phyloP scores from a whole-genome alignment of 2,888 invertebrate genomes.

The Pristionchus entomophagus region DNA sequence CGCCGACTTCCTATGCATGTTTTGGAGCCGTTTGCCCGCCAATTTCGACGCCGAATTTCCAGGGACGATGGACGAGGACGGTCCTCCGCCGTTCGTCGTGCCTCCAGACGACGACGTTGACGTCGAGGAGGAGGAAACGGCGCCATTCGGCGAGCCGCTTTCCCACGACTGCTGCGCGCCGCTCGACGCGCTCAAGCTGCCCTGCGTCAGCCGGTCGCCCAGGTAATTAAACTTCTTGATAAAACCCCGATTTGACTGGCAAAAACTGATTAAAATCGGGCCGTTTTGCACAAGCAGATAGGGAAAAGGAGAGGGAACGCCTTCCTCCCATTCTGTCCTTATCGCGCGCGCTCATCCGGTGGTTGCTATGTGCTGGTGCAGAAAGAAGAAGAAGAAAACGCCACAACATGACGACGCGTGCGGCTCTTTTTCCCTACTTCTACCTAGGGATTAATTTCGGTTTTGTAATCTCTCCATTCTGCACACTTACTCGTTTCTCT shows the following conservation, averaged over 20 bases:
- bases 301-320: background rate
- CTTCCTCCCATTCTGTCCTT: background rate
- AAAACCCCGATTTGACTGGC: too few relatives aligned
- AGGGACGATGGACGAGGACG: conserved; percentile 32
- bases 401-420: background rate
- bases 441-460: too few relatives aligned
- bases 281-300: background rate
- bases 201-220: conserved; percentile 19
- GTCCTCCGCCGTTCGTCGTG: conserved; percentile 31
- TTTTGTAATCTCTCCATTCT: background rate
- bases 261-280: background rate
- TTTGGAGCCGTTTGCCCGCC: background rate
- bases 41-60: background rate
- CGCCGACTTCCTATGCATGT: background rate
- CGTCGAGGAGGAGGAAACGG: background rate
- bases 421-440: background rate
- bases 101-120: background rate
- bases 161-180: background rate
- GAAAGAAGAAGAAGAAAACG: background rate
- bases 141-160: background rate
- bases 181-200: background rate
- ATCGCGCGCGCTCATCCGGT: background rate
- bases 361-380: conserved; percentile 40
- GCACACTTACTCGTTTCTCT: too few relatives aligned
- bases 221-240: background rate